phyloP scores from a whole-genome alignment of 2,888 invertebrate species.

The Dascillus cervinus region DNA sequence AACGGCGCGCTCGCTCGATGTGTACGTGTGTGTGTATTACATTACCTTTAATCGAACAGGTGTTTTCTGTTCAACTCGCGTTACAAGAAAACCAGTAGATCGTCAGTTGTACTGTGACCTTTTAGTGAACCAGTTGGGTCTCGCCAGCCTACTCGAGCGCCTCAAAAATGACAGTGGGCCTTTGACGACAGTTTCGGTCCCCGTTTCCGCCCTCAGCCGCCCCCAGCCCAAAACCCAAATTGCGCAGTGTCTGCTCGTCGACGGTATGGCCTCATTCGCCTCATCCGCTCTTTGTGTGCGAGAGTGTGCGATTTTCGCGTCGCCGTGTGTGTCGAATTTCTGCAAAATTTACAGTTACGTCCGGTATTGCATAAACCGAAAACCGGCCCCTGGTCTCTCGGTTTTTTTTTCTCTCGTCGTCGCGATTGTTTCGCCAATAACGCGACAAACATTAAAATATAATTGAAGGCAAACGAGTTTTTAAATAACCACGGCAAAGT shows the following conservation, averaged over 20 bases:
- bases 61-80: slow-evolving; percentile 34
- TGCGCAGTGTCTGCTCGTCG: no score
- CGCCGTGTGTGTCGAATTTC: background rate
- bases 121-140: slow-evolving; percentile 22
- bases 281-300: no score
- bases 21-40: no score
- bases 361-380: no score
- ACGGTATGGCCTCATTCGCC: no score
- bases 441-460: slow-evolving; percentile 14
- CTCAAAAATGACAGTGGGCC: slow-evolving; percentile 5
- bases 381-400: no score
- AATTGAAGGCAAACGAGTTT: slow-evolving; percentile 17
- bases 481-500: slow-evolving; percentile 10
- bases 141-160: no score
- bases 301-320: background rate
- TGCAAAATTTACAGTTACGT: background rate
- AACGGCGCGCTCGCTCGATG: no score
- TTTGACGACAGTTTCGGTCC: background rate
- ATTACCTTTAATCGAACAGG: slow-evolving; percentile 14
- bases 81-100: slow-evolving; percentile 35
- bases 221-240: no score
- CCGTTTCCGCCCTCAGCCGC: background rate
- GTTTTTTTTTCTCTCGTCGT: no score
- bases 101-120: slow-evolving; percentile 38
- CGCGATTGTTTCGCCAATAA: no score